Percentiles rank a stretch among this genome's conserved stretches.
Evolutionary conservation across 2,797 vertebrate genomes (phyloP).

Genomic region (Botia kubotai): DNA sequence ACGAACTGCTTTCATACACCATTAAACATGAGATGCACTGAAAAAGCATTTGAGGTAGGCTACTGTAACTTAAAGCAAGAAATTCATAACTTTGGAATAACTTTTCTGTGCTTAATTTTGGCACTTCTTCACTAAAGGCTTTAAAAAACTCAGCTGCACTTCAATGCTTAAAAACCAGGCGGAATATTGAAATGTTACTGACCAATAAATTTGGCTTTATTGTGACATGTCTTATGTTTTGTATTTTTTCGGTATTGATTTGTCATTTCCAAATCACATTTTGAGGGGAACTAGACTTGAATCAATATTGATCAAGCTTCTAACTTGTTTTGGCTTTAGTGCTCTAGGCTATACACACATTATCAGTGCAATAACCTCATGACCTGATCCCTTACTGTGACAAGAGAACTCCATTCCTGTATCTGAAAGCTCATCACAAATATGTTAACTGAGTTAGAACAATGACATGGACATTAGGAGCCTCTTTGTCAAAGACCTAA

Average conservation of each 20-base stretch:
- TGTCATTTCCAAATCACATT: slow-evolving; percentile 7
- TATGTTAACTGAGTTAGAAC: background rate
- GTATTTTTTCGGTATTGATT: background rate
- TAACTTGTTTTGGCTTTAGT: background rate
- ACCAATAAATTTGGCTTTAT: background rate
- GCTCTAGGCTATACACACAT: background rate
- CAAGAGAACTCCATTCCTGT: background rate
- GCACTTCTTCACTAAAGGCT: background rate
- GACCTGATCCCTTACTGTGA: slow-evolving; percentile 1
- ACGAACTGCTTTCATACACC: too few species aligned
- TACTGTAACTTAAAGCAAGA: background rate
- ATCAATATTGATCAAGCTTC: background rate
- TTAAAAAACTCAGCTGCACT: background rate
- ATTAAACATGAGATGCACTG: too few species aligned
- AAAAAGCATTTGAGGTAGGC: too few species aligned
- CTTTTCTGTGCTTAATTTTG: background rate
- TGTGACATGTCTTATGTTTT: background rate
- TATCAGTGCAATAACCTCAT: background rate
- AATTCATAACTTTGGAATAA: too few species aligned
- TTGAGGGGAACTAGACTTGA: background rate
- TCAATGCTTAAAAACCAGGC: background rate
- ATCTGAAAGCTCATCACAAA: background rate
- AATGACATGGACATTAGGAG: background rate
- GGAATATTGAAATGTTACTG: background rate
- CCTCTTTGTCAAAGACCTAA: background rate